These are phyloP conservation scores for Volucella inflata DNA, from an alignment of 2,888 invertebrate species.

Conservation along the genomic window DNA sequence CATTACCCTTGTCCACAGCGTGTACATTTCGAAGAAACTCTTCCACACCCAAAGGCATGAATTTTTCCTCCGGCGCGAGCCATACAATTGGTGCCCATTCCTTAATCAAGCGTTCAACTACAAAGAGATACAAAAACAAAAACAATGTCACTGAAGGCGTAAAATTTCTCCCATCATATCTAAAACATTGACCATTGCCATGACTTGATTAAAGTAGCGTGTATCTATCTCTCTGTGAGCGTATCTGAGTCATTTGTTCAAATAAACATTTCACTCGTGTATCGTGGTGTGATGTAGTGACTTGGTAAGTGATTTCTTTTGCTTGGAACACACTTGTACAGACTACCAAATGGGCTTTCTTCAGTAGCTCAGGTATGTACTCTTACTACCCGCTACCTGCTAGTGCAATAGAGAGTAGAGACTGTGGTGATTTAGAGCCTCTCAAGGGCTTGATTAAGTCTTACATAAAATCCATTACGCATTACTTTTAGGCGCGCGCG, in stretches of 20 bases:
- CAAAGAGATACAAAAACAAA: conserved; percentile 44
- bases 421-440: background rate
- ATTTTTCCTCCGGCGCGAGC: conserved; percentile 87
- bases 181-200: too few species aligned
- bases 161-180: conserved; percentile 41
- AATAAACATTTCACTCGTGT: conserved; percentile 30
- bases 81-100: conserved; percentile 88
- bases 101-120: conserved; percentile 84
- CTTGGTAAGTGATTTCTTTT: conserved; percentile 1
- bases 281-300: too few species aligned
- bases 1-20: conserved; percentile 81
- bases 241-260: conserved; percentile 27
- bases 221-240: background rate
- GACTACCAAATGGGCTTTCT: conserved; percentile 11
- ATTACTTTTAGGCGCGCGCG: conserved; percentile 38
- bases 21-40: conserved; percentile 86
- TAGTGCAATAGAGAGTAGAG: conserved; percentile 6
- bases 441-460: conserved; percentile 18
- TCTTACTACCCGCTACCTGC: background rate
- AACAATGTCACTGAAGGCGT: conserved; percentile 7
- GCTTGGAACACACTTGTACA: conserved; percentile 1
- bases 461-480: conserved; percentile 67
- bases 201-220: background rate
- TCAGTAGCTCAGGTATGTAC: background rate
- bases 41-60: conserved; percentile 86